Evolutionary conservation across 2,888 invertebrate species (phyloP).

Genomic region (Nephrotoma appendiculata): DNA sequence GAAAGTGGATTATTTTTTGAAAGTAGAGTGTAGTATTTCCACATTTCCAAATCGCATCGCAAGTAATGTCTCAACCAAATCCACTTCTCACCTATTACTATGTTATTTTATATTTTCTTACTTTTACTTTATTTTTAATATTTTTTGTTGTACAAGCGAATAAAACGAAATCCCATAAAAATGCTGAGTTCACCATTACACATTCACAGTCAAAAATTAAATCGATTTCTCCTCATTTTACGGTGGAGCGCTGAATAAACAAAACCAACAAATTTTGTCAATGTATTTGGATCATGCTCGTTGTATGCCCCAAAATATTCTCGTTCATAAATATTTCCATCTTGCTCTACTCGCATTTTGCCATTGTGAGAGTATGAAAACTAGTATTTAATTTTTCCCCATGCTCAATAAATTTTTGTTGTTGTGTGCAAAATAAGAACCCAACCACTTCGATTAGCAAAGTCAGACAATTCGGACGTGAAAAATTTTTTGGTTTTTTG

Average conservation of each 20-base stretch:
- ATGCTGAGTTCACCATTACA: background rate
- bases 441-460: conserved; percentile 3
- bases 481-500: background rate
- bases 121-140: background rate
- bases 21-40: no score
- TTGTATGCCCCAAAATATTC: background rate
- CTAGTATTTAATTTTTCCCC: background rate
- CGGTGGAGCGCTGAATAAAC: background rate
- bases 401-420: background rate
- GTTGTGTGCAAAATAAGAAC: background rate
- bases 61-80: background rate
- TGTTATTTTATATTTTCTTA: no score
- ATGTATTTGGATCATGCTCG: background rate
- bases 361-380: background rate
- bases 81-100: background rate
- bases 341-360: background rate
- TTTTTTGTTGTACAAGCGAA: background rate
- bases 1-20: no score
- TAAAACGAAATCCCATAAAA: background rate
- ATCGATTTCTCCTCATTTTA: background rate
- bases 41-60: background rate
- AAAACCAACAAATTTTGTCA: background rate
- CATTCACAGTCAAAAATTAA: background rate
- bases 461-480: conserved; percentile 1
- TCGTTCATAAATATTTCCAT: background rate